Evolutionary conservation across 2,888 invertebrate species (phyloP).

Genomic region (Rotaria macrura): DNA sequence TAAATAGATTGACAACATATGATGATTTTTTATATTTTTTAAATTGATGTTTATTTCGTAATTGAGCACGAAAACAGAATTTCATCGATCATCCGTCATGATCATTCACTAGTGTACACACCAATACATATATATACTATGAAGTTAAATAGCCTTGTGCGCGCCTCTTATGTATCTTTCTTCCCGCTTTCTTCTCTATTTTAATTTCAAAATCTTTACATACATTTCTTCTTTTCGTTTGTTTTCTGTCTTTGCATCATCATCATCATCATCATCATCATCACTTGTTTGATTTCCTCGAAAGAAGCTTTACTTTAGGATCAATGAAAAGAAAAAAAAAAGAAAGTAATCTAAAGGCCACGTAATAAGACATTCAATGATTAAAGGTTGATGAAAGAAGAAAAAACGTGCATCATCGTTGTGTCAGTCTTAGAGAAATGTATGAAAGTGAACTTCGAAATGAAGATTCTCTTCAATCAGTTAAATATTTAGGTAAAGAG

Average conservation of each 20-base stretch:
- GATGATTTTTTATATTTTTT: not conserved
- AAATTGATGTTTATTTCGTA: not conserved
- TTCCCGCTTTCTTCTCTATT: not conserved
- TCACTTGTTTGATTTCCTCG: not conserved
- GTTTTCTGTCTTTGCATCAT: not conserved
- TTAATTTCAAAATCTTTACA: not conserved
- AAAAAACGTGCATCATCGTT: not conserved
- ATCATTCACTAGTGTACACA: no score
- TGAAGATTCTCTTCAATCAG: not conserved
- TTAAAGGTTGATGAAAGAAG: not conserved
- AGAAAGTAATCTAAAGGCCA: not conserved
- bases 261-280: not conserved
- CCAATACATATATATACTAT: not conserved
- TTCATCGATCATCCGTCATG: not conserved
- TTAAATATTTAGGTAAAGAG: slow-evolving; percentile 1
- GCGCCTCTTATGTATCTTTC: not conserved
- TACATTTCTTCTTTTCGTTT: not conserved
- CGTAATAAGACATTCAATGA: not conserved
- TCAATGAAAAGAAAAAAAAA: slow-evolving; percentile 5
- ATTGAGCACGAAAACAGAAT: not conserved
- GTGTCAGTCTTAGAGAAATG: not conserved
- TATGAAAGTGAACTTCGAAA: not conserved
- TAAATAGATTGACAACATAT: not conserved
- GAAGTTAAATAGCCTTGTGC: not conserved
- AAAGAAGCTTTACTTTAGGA: slow-evolving; percentile 1